Conservation (phyloP, 35 echinoderm and acorn worm genomes). For the Amphiura filiformis region DNA sequence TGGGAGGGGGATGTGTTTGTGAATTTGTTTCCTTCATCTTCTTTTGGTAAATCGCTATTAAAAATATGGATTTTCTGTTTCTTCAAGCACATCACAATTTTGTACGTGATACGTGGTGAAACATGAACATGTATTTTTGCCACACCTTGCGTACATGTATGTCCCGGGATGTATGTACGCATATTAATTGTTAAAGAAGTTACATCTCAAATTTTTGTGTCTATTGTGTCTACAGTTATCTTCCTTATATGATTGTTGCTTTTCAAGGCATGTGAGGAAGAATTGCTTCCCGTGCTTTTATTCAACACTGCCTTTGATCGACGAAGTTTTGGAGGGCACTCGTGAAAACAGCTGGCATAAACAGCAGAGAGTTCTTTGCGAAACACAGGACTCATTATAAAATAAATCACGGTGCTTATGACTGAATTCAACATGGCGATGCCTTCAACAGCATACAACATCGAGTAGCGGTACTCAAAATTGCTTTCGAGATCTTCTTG, state of each 20-base stretch:
- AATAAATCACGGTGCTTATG: conserved; percentile 90
- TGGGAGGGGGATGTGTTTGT: too few relatives aligned
- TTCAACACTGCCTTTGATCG: not conserved
- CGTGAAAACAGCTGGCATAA: conserved; percentile 18
- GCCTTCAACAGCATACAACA: conserved; percentile 77
- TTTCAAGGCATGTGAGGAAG: conserved; percentile 52
- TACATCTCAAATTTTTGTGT: conserved; percentile 69
- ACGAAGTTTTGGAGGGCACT: conserved; percentile 18
- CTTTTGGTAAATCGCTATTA: too few relatives aligned
- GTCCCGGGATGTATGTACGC: too few relatives aligned
- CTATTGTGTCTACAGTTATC: conserved; percentile 61
- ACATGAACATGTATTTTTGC: too few relatives aligned
- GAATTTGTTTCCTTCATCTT: too few relatives aligned
- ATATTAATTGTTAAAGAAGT: too few relatives aligned
- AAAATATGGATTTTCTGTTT: too few relatives aligned
- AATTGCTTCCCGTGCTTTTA: conserved; percentile 32
- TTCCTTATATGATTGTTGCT: conserved; percentile 58
- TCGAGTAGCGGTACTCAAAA: conserved; percentile 24
- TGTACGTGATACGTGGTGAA: too few relatives aligned
- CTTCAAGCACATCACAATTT: too few relatives aligned
- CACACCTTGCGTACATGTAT: too few relatives aligned
- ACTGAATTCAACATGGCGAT: conserved; percentile 91
- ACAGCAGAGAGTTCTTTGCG: conserved; percentile 73
- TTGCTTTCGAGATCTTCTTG: conserved; percentile 27
- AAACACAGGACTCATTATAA: conserved; percentile 76